Conservation (phyloP, 2,888 invertebrate species). For the Drosophila meridiana region DNA sequence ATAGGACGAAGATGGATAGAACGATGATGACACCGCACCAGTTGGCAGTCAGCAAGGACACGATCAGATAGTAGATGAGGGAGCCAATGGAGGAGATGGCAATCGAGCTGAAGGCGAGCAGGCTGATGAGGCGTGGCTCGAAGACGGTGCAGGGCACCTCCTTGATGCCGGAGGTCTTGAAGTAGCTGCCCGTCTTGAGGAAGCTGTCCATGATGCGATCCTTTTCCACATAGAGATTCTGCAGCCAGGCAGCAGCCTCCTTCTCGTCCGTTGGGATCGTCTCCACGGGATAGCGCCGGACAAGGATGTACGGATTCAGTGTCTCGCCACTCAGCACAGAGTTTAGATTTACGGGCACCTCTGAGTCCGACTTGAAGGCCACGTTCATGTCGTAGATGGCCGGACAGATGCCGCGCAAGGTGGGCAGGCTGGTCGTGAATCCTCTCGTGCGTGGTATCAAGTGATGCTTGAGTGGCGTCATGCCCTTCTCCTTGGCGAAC, state of each 20-base stretch:
- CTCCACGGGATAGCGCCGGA: conserved; percentile 92
- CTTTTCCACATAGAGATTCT: conserved; percentile 92
- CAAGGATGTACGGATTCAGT: conserved; percentile 90
- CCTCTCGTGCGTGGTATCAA: conserved; percentile 97
- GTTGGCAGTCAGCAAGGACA: conserved; percentile 50
- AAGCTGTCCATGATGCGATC: conserved; percentile 86
- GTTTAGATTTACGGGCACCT: conserved; percentile 87
- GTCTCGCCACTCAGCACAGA: conserved; percentile 90
- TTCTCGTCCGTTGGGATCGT: conserved; percentile 90
- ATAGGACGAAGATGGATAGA: conserved; percentile 29
- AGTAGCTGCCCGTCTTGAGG: conserved; percentile 89
- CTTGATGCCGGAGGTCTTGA: conserved; percentile 90
- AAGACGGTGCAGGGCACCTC: conserved; percentile 87
- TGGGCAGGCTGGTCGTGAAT: conserved; percentile 93
- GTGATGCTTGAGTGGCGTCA: conserved; percentile 94
- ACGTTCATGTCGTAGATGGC: conserved; percentile 94
- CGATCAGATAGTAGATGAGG: conserved; percentile 45
- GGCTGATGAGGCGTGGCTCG: conserved; percentile 88
- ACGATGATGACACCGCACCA: conserved; percentile 46
- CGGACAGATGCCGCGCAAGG: conserved; percentile 92
- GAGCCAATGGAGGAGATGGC: conserved; percentile 40
- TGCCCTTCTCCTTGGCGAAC: conserved; percentile 94
- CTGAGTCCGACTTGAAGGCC: conserved; percentile 88
- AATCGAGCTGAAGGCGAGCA: conserved; percentile 91
- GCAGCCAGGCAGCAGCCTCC: conserved; percentile 92